Evolutionary conservation across 2,888 invertebrate genomes (phyloP).

Genomic region (Eupithecia inturbata): DNA sequence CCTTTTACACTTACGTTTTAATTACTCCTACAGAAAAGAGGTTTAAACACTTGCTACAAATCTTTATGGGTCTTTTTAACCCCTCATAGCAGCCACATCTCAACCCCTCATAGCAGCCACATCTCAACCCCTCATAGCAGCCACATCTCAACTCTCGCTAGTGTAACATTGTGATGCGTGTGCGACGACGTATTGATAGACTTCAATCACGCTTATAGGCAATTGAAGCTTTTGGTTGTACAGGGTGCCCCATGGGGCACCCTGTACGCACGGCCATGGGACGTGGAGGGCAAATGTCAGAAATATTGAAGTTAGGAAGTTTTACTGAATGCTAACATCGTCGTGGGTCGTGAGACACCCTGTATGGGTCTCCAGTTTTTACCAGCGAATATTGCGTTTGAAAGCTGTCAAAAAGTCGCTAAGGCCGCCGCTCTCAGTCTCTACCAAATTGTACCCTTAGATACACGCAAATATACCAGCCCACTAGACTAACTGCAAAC

Average conservation of each 20-base stretch:
- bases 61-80: not conserved
- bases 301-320: no score
- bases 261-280: no score
- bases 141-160: not conserved
- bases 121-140: no score
- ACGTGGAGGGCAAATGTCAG: no score
- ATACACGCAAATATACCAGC: not conserved
- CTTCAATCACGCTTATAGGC: not conserved
- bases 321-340: no score
- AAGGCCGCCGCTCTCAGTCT: not conserved
- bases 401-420: not conserved
- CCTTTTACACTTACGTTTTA: conserved; percentile 5
- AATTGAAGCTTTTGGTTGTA: not conserved
- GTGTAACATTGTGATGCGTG: not conserved
- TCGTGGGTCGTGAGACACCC: no score
- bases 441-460: not conserved
- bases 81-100: no score
- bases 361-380: no score
- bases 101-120: no score
- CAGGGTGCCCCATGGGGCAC: no score
- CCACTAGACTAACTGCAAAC: not conserved
- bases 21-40: not conserved
- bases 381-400: not conserved
- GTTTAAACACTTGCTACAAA: not conserved
- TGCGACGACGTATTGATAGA: not conserved